Evolutionary conservation across 2,797 vertebrate species (phyloP), one percentile per base, ranked within the genome.

Genomic region (Glossophaga mutica): DNA sequence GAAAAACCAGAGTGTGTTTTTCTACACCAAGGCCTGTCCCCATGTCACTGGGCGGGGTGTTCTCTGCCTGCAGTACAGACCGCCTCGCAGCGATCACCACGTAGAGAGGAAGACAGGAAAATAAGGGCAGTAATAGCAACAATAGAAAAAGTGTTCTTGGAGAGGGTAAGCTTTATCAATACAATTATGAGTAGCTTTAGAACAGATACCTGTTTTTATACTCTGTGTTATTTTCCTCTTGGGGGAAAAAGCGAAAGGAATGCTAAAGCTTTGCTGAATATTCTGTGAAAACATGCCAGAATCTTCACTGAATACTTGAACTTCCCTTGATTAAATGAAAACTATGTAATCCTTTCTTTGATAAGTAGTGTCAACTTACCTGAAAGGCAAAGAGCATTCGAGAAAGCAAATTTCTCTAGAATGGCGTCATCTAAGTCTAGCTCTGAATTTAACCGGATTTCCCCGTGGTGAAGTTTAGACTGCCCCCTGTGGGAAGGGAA

Each of bases 361-460:
- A 19, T 52, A 24, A 90, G 74, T 9, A 94, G 29, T 5, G 96
- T 2, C 89, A 57, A 94, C 99, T 98, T 96, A 99, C 99, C 99
- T 97, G 99, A 99, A 85, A 99, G 98, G 98, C 99, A 99, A 21
- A 99, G 98, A 0, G 99, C 99, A 93, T 99, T 99, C 71, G 99
- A 99, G 98, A 99, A 99, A 7, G 99, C 99, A 98, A 99, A 99
- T 95, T 99, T 99, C 98, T 99, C 99, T 96, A 99, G 98, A 97
- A 99, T 97, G 21, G 98, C 97, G 76, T 99, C 99, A 32, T 99
- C 98, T 32, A 96, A 98, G 48, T 99, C 99, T 88, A 99, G 98
- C 18, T 98, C 97, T 21, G 98, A 98, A 97, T 99, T 99, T 96
- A 99, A 98, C 55, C 99, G 78, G 92, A 99, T 99, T 98, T 99